Conservation (phyloP, 2,113 vertebrate genomes). For the Saccopteryx leptura region DNA sequence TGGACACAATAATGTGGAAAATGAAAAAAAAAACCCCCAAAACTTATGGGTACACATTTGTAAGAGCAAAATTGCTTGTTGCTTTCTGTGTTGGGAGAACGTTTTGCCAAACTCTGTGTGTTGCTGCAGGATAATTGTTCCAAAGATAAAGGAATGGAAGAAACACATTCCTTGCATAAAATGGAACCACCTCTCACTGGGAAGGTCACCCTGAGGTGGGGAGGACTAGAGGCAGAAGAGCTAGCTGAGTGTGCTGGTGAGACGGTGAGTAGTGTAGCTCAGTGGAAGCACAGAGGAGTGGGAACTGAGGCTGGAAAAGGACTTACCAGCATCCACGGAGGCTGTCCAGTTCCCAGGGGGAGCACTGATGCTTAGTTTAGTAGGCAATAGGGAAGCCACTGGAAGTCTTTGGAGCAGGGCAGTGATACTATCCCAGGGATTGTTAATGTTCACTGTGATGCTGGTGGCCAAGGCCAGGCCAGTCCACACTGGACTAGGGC, state of each 20-base stretch:
- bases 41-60: not conserved
- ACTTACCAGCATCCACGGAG: rapidly evolving
- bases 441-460: no score
- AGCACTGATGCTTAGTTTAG: not conserved
- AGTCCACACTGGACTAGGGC: no score
- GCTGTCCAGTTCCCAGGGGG: not conserved
- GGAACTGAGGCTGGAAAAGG: not conserved
- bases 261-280: not conserved
- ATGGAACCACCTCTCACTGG: not conserved
- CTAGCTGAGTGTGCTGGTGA: not conserved
- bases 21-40: no score
- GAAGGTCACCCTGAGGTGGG: no score
- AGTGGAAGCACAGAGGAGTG: no score
- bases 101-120: not conserved
- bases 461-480: no score
- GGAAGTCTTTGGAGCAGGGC: not conserved
- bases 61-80: not conserved
- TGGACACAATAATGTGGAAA: not conserved
- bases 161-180: not conserved
- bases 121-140: not conserved
- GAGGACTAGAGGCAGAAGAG: not conserved
- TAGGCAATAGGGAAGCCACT: not conserved
- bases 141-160: not conserved
- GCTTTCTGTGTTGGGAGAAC: not conserved
- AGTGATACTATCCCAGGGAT: not conserved